These are phyloP conservation scores for Halichondria panicea DNA, from an alignment of 37 sponge, comb jelly and placozoan species.

Conservation along the genomic window DNA sequence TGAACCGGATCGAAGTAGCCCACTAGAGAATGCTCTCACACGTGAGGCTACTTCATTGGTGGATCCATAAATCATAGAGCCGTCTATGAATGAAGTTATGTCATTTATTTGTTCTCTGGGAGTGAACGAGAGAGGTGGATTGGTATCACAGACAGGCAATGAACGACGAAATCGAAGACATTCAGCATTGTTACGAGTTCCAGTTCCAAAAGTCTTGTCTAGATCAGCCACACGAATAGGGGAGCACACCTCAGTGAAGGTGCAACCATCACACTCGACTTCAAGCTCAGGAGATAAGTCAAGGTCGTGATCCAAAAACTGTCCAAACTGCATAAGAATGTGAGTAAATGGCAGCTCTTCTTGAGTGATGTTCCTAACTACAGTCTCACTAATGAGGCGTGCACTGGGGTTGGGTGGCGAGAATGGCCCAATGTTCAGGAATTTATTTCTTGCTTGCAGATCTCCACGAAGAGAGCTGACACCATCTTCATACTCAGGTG, in stretches of 20 bases:
- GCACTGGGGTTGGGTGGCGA: conserved; percentile 70
- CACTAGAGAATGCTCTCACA: conserved; percentile 36
- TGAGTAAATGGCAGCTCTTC: conserved; percentile 63
- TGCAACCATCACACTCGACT: conserved; percentile 42
- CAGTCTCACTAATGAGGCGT: conserved; percentile 35
- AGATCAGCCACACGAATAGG: conserved; percentile 41
- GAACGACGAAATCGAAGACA: conserved; percentile 70
- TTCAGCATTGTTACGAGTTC: conserved; percentile 33
- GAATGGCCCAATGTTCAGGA: conserved; percentile 21
- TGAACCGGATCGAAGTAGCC: conserved; percentile 24
- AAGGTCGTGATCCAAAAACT: conserved; percentile 92
- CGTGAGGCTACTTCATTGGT: not conserved
- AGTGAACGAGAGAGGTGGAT: conserved; percentile 15
- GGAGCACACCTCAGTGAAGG: conserved; percentile 42
- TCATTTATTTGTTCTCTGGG: conserved; percentile 77
- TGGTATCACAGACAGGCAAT: conserved; percentile 31
- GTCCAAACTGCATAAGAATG: conserved; percentile 95
- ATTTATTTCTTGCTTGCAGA: conserved; percentile 7
- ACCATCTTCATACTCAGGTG: conserved; percentile 78
- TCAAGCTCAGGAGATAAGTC: conserved; percentile 49
- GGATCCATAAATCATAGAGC: conserved; percentile 78
- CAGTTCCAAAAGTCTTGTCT: conserved; percentile 44
- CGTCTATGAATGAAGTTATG: conserved; percentile 75
- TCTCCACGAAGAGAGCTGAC: conserved; percentile 35
- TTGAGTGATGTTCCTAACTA: conserved; percentile 7